A percentile compares a stretch with the other conserved stretches of the same genome.
phyloP scores from a whole-genome alignment of 2,888 invertebrate genomes.

The Ceriagrion tenellum region DNA sequence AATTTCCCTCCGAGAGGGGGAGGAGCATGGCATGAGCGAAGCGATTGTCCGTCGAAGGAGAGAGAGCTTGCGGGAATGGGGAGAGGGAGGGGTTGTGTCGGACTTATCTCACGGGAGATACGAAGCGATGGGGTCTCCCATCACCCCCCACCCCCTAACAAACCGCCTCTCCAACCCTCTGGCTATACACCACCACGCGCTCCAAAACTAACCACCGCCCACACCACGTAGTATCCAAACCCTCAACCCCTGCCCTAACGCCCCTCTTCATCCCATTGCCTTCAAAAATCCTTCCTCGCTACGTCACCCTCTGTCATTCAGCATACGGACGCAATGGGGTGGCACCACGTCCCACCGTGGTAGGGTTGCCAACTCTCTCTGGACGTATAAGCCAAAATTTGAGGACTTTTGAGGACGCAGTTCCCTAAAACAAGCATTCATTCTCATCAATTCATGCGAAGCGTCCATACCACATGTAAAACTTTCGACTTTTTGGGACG shows the following conservation, averaged over 20 bases:
- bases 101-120: constrained; percentile 49
- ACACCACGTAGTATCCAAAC: too few relatives aligned
- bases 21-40: too few relatives aligned
- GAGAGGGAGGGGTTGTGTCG: neutral
- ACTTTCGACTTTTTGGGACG: too few relatives aligned
- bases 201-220: neutral
- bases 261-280: neutral
- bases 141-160: neutral
- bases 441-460: too few relatives aligned
- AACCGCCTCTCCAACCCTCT: neutral
- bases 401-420: too few relatives aligned
- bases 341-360: too few relatives aligned
- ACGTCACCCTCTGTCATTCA: constrained; percentile 20
- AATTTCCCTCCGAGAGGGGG: constrained; percentile 1
- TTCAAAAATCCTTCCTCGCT: constrained; percentile 25
- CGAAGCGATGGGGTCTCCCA: constrained; percentile 10
- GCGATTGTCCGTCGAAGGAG: neutral
- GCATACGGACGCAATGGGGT: neutral
- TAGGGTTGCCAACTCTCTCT: too few relatives aligned
- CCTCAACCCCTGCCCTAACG: neutral
- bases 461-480: too few relatives aligned
- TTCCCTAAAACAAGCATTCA: too few relatives aligned
- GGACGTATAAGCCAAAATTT: too few relatives aligned
- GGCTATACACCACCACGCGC: neutral
- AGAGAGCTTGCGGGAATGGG: neutral